Base-by-base conservation (phyloP, 2,113 vertebrate species). In the Solenodon paradoxus region DNA sequence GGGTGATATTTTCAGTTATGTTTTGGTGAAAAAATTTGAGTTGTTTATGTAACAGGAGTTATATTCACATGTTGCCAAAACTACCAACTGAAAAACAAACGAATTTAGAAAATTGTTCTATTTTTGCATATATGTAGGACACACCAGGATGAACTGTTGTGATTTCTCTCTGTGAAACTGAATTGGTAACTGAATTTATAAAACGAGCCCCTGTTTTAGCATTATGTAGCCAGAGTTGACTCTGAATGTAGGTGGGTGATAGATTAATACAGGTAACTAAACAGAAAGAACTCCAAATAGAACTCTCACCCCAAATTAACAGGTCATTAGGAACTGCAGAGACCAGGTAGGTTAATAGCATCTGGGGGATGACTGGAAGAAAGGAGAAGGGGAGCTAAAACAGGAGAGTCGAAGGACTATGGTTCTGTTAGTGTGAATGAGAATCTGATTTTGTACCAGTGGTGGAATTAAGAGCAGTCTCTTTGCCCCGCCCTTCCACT, bases 41-140 rank as follows among this genome's bases (percentile, higher is more conserved):
- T 6, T 88, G 30, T 81, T 92, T 93, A 20, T 88, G 13, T 66
- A 92, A 47, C 40, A 94, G 66, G 32, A 79, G 22, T 38, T 15
- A 16, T 57, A 17, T 35, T 28, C 45, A 45, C 7, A n/a, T 75
- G 32, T 42, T 68, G 49, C 22, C 51, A 74, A 93, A 75, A 63
- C 57, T n/a, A n/a, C 26, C 16, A 68, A 22, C 57, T 78, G 17
- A 45, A 85, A 89, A 85, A 88, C 85, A 91, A 49, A 38, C n/a
- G n/a, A 55, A 80, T 72, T 59, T 82, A 72, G 55, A 93, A 95
- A 80, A 57, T 47, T 59, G n/a, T 72, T 94, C 47, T 81, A 30
- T 26, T 86, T 93, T 86, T 95, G 16, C 26, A 30, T 22, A 28
- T 35, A 63, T 40, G n/a, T 47, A 57, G 35, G 32, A 28, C 38